These are phyloP conservation scores for Centrocercus urophasianus DNA, from an alignment of 2,113 vertebrate genomes.

Conservation along the genomic window DNA sequence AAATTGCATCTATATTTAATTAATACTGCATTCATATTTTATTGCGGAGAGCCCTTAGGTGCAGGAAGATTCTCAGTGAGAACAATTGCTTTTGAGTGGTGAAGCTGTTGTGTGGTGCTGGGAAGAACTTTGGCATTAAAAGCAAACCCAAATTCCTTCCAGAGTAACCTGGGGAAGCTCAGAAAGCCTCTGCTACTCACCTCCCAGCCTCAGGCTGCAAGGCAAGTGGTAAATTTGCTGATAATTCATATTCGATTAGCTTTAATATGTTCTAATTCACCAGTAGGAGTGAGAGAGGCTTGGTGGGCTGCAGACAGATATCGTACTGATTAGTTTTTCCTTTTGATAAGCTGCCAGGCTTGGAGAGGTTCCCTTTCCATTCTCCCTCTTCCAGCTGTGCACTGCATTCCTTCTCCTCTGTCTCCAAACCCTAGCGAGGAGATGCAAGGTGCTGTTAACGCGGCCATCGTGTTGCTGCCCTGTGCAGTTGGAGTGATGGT, in stretches of 20 bases:
- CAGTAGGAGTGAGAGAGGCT: neutral
- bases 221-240: neutral
- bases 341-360: conserved; percentile 25
- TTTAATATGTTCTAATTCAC: neutral
- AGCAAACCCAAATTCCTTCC: neutral
- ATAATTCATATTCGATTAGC: conserved; percentile 29
- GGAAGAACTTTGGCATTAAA: neutral
- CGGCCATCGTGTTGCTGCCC: fast-evolving
- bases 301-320: conserved; percentile 15
- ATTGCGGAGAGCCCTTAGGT: conserved; percentile 54
- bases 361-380: neutral
- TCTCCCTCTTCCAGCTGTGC: neutral
- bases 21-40: conserved; percentile 68
- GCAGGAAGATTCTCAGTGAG: neutral
- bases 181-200: neutral
- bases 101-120: neutral
- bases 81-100: conserved; percentile 33
- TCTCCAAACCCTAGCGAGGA: neutral
- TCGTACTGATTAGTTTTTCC: neutral
- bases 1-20: conserved; percentile 72
- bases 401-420: neutral
- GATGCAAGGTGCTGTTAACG: fast-evolving
- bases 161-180: neutral
- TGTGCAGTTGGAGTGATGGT: neutral
- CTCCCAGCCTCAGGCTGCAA: neutral